Base-by-base conservation (phyloP, 2,888 invertebrate genomes). In the Sycophila texana region DNA sequence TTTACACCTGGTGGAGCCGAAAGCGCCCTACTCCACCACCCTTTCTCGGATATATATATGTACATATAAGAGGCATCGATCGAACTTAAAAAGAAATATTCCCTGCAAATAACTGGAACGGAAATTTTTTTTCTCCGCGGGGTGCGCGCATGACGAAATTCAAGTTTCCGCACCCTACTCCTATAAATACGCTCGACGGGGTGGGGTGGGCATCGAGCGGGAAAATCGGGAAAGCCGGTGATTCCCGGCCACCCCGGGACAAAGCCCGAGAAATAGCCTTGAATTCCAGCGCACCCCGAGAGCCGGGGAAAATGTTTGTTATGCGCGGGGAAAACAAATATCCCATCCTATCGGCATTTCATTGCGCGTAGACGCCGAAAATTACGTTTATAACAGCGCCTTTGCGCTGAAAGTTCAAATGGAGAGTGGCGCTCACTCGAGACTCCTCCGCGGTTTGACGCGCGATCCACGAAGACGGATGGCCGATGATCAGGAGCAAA, bases 201-300 rank as follows among this genome's bases (percentile, higher is more conserved):
- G 53, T 26, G n/a, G n/a, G 18, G n/a, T 63, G 14, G 18, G 18
- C 70, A 71, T 47, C 18, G 70, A 63, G 53, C 14, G 39, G 30
- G 30, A 30, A 79, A 74, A 79, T 71, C 68, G 60, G 20, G 49
- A 68, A 73, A 78, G 67, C 30, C 61, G 58, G 67, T 78, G 61
- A 73, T 73, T 49, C 67, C 73, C 26, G 10, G 47, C 39, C 49
- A 68, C 53, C 20, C 55, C 47, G n/a, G 53, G 18, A 20, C n/a
- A 20, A 72, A 66, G 51, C 47, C 51, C 7, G 30, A 53, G 60
- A 53, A 60, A 67, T 51, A 66, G 14, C 39, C 55, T 39, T 39
- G 39, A 39, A 39, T 39, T 39, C 39, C 39, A 10, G 30, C 7
- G 39, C 26, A 22, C 20, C 60, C 22, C 10, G 16, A 51, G 5